A percentile compares a stretch with the other conserved stretches of the same genome.
These are phyloP conservation scores for Diacarnus erythraeanus DNA, from an alignment of 37 sponge, comb jelly and placozoan genomes.

Conservation along the genomic window DNA sequence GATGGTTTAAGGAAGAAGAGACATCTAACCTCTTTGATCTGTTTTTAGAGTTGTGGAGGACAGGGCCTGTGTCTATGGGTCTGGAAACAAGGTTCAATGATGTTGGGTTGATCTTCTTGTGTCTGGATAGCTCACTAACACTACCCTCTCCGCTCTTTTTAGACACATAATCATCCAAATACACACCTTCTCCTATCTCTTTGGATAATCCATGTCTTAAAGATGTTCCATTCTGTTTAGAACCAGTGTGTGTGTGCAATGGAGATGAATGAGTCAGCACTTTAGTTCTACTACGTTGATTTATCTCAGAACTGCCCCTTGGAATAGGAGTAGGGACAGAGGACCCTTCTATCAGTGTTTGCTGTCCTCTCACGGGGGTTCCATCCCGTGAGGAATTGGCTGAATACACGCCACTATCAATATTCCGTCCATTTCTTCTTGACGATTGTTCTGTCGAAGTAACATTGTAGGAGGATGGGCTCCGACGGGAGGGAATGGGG, in stretches of 20 bases:
- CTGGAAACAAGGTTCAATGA: neutral
- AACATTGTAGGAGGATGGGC: neutral
- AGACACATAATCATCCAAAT: neutral
- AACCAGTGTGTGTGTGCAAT: neutral
- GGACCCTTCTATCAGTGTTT: neutral
- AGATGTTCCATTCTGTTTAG: neutral
- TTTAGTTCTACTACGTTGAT: neutral
- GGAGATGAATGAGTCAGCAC: neutral
- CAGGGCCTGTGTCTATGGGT: neutral
- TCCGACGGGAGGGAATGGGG: conserved; percentile 3
- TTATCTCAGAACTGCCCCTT: neutral
- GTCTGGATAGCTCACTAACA: neutral
- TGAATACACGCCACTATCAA: conserved; percentile 6
- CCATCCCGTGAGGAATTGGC: conserved; percentile 3
- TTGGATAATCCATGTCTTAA: too few species aligned
- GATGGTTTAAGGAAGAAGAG: neutral
- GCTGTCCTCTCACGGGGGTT: neutral
- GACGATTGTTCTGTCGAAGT: neutral
- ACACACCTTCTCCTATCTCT: neutral
- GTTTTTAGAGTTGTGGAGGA: neutral
- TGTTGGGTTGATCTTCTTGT: neutral
- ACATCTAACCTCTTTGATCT: neutral
- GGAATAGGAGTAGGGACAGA: neutral
- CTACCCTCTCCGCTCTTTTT: neutral
- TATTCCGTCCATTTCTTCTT: neutral